phyloP scores from a whole-genome alignment of 2,888 invertebrate species.

The Nomada goodeniana region DNA sequence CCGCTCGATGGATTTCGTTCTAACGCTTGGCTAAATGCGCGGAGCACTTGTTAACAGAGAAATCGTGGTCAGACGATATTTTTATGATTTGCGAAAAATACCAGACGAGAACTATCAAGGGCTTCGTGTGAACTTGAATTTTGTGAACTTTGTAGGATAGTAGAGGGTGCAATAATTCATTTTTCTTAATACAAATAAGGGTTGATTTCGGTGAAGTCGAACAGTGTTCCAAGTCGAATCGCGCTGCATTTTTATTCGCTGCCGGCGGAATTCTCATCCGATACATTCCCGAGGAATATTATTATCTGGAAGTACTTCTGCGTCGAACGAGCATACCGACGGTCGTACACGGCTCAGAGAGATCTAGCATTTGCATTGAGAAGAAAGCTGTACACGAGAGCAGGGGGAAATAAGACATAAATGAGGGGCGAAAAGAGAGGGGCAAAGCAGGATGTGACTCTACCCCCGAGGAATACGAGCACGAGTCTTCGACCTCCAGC shows the following conservation, averaged over 20 bases:
- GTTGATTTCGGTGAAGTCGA: too few species aligned
- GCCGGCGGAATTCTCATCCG: background rate
- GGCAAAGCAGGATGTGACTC: constrained; percentile 49
- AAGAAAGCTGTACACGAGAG: constrained; percentile 1
- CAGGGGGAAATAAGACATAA: constrained; percentile 51
- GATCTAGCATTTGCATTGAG: constrained; percentile 28
- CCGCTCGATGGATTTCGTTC: constrained; percentile 1
- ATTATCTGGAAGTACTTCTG: background rate
- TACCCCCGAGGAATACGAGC: constrained; percentile 49
- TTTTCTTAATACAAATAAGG: too few species aligned
- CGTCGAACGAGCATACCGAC: constrained; percentile 7
- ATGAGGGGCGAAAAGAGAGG: constrained; percentile 15
- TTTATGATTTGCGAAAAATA: too few species aligned
- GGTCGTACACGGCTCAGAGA: constrained; percentile 3
- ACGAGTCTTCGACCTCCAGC: constrained; percentile 57
- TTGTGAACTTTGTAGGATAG: too few species aligned
- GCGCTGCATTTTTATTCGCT: background rate
- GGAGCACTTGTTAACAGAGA: too few species aligned
- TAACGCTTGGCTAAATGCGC: background rate
- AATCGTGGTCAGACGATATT: too few species aligned
- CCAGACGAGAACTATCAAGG: too few species aligned
- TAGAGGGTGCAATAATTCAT: too few species aligned
- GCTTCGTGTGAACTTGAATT: too few species aligned
- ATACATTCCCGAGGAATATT: background rate
- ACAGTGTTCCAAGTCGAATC: too few species aligned